Conservation (phyloP, 2,888 invertebrate genomes). For the Phragmatobia fuliginosa region DNA sequence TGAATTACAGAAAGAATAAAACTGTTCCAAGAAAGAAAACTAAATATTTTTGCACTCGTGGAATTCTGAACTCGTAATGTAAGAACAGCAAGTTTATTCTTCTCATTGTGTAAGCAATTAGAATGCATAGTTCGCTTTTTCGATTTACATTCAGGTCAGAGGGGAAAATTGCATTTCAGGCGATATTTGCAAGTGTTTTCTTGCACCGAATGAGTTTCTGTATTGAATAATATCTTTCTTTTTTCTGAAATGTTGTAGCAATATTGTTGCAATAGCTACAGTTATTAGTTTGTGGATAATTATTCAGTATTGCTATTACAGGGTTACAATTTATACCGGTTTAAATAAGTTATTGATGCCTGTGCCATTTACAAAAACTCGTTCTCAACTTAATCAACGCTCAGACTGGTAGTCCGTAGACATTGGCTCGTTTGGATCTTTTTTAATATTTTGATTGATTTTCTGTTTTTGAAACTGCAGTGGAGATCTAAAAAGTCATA, state of each 20-base stretch:
- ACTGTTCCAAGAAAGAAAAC: neutral
- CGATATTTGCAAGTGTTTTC: constrained; percentile 45
- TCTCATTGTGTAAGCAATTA: constrained; percentile 61
- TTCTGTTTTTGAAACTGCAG: too few species aligned
- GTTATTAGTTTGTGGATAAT: neutral
- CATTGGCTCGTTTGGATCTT: too few species aligned
- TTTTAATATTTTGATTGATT: too few species aligned
- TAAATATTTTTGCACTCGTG: neutral
- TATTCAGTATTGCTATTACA: neutral
- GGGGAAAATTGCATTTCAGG: constrained; percentile 55
- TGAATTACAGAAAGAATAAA: neutral
- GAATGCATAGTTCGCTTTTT: constrained; percentile 61
- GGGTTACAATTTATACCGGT: too few species aligned
- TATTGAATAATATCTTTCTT: constrained; percentile 26
- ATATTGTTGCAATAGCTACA: neutral
- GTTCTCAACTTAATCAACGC: too few species aligned
- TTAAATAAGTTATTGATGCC: too few species aligned
- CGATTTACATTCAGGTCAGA: constrained; percentile 56
- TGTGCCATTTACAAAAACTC: too few species aligned
- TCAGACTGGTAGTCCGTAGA: too few species aligned
- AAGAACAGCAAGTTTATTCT: constrained; percentile 38
- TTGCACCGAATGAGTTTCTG: constrained; percentile 28
- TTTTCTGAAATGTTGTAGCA: neutral
- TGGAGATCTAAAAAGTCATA: too few species aligned
- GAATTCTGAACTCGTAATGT: neutral